Conservation (phyloP, 2,113 vertebrate genomes). For the Micronisus gabar region DNA sequence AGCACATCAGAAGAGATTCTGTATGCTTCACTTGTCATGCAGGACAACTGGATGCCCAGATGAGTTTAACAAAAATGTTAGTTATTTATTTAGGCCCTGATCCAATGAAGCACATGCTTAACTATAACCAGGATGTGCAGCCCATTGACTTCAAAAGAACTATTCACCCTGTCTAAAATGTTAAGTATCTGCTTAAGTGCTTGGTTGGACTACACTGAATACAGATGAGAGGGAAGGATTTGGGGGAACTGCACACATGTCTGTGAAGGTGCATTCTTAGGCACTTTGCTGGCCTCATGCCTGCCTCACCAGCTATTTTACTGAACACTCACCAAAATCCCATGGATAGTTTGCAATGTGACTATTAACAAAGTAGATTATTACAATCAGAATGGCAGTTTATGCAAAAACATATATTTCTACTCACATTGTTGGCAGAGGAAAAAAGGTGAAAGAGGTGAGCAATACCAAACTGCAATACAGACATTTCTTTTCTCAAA, state of each 20-base stretch:
- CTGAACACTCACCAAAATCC: background rate
- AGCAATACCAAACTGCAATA: background rate
- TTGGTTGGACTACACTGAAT: background rate
- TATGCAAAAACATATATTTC: background rate
- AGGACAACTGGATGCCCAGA: conserved; percentile 47
- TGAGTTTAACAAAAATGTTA: conserved; percentile 43
- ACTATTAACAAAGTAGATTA: background rate
- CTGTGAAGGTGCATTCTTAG: background rate
- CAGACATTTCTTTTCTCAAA: background rate
- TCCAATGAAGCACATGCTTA: conserved; percentile 50
- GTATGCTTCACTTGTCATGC: conserved; percentile 29
- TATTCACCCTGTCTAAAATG: conserved; percentile 31
- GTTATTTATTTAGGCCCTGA: conserved; percentile 48
- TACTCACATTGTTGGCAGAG: background rate
- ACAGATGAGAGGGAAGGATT: background rate
- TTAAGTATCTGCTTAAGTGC: conserved; percentile 38
- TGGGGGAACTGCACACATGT: background rate
- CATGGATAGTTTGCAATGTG: background rate
- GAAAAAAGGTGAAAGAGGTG: background rate
- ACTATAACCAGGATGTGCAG: conserved; percentile 60
- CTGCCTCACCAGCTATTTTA: background rate
- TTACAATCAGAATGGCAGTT: background rate
- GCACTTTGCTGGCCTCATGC: background rate
- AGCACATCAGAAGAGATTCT: conserved; percentile 31
- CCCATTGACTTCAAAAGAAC: conserved; percentile 50